These are phyloP conservation scores for Styela clava DNA, from an alignment of 23 tunicate genomes.

Conservation along the genomic window DNA sequence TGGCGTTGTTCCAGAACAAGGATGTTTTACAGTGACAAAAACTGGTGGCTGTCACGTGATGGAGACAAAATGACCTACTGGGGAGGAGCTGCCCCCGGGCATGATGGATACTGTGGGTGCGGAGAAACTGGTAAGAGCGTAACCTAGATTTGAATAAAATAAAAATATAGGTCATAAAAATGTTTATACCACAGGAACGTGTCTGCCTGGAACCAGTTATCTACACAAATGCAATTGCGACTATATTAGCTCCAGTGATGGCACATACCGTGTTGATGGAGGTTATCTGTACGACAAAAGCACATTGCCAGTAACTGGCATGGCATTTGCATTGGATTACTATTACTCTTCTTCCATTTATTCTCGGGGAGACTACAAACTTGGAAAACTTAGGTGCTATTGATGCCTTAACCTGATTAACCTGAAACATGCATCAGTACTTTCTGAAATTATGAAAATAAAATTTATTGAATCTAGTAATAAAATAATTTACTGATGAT, in stretches of 20 bases:
- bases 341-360: neutral
- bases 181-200: constrained; percentile 1
- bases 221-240: constrained; percentile 5
- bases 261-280: neutral
- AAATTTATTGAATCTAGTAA: too few relatives aligned
- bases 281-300: constrained; percentile 2
- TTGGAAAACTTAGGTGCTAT: constrained; percentile 3
- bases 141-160: too few relatives aligned
- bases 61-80: constrained; percentile 4
- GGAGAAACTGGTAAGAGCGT: constrained; percentile 11
- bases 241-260: neutral
- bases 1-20: neutral
- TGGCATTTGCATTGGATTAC: neutral
- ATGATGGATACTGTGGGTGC: constrained; percentile 7
- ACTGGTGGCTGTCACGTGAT: neutral
- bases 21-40: neutral
- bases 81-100: constrained; percentile 10
- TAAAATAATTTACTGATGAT: too few relatives aligned
- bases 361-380: neutral
- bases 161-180: too few relatives aligned
- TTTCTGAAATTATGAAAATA: too few relatives aligned
- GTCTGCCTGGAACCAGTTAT: neutral
- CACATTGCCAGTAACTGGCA: constrained; percentile 5
- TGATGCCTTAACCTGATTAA: too few relatives aligned
- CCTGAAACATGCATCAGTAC: too few relatives aligned